Evolutionary conservation across 2,113 vertebrate species (phyloP).

Genomic region (Pelusios castaneus): DNA sequence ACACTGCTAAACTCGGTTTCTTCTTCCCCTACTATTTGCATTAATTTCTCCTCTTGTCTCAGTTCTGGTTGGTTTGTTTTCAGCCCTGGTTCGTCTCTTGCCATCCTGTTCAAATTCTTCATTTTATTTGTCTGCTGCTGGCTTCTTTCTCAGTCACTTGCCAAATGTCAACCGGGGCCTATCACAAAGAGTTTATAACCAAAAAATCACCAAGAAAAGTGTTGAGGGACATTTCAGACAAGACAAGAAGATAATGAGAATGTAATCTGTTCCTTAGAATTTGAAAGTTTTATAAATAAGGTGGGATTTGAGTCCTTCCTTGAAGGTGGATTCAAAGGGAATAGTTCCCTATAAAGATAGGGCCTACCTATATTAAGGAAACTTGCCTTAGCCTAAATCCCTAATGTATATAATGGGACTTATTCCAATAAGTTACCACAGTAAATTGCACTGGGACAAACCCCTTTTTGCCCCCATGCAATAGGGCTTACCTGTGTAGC

Average conservation of each 20-base stretch:
- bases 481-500: neutral
- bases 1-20: no score
- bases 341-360: neutral
- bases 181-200: neutral
- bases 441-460: neutral
- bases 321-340: neutral
- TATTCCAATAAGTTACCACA: rapidly evolving
- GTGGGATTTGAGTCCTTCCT: slow-evolving; percentile 1
- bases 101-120: neutral
- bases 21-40: rapidly evolving
- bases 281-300: slow-evolving; percentile 30
- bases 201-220: neutral
- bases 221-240: neutral
- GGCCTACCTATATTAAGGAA: rapidly evolving
- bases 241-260: neutral
- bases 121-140: neutral
- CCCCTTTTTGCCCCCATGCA: neutral
- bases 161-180: neutral
- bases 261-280: neutral
- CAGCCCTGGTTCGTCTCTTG: neutral
- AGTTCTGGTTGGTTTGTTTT: neutral
- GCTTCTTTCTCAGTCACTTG: neutral
- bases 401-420: neutral
- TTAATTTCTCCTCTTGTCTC: neutral
- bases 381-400: rapidly evolving